Base-by-base conservation (phyloP, 2,797 vertebrate genomes). In the Urophycis tenuis region DNA sequence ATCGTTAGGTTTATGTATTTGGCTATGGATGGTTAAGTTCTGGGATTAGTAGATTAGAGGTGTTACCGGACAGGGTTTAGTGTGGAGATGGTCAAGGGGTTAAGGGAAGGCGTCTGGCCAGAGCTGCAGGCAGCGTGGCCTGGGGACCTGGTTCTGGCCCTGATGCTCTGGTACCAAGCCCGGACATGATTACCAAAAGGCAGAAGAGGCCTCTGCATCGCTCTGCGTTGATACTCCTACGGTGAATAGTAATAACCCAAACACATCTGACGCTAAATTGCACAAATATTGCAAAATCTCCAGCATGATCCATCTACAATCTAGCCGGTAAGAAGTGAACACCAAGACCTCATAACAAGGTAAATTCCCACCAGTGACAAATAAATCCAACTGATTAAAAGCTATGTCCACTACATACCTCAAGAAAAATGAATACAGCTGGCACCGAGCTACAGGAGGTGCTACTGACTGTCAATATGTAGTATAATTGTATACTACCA, bases 51-150 rank as follows among this genome's bases (percentile, higher is more conserved):
- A 9, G 25, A 67, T 67, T n/a, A 60, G 22, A 9, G 53, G 53
- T 60, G 22, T n/a, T 60, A 60, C 22, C 2, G 22, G n/a, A n/a
- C n/a, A 60, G 53, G 53, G 19, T 60, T 12, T 29, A 29, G 25
- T 67, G 60, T 67, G 60, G 60, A 11, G 60, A 67, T 25, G 60
- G 60, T 29, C 60, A 67, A n/a, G 60, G 60, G 60, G 60, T 67
- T 67, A 67, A 67, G 60, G 29, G 73, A 78, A 60, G 34, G 36
- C 25, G 36, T 17, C 5, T 75, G 69, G 3, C 75, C 30, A 25
- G 9, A 67, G 60, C 60, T 67, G 60, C 60, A 11, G 60, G 60
- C 60, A 25, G n/a, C 25, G 25, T 9, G 4, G 25, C 60, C 60
- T 67, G 60, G 25, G 25, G 60, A 67, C 9, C 60, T 29, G 60